A percentile compares a stretch with the other conserved stretches of the same genome.
These are phyloP conservation scores for Meghimatium bilineatum DNA, from an alignment of 2,888 invertebrate species.

Conservation along the genomic window DNA sequence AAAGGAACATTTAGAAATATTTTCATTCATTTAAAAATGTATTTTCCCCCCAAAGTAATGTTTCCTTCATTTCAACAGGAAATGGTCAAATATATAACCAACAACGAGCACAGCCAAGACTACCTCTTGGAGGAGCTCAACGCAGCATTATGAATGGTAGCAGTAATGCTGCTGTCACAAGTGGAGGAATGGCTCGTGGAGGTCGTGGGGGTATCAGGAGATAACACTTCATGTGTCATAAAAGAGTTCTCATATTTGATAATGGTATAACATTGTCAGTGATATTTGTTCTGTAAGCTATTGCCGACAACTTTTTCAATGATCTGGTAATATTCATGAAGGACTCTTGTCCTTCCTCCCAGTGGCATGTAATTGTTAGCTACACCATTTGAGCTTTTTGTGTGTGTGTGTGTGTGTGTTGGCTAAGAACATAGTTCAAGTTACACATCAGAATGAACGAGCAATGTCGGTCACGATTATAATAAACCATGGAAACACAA, in stretches of 20 bases:
- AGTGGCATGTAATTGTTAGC: neutral
- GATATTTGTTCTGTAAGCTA: neutral
- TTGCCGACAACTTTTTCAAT: neutral
- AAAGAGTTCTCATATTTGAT: neutral
- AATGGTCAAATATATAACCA: slow-evolving; percentile 48
- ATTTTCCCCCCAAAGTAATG: no score
- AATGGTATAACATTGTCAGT: neutral
- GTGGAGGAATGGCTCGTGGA: slow-evolving; percentile 7
- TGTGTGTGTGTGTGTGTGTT: no score
- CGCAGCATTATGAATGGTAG: slow-evolving; percentile 41
- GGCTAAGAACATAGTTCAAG: no score
- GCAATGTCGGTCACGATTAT: no score
- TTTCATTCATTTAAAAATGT: no score
- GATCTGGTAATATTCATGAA: no score
- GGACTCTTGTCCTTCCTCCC: neutral
- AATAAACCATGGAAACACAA: no score
- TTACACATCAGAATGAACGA: no score
- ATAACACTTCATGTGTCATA: slow-evolving; percentile 19
- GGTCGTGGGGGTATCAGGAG: slow-evolving; percentile 43
- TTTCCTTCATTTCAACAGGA: slow-evolving; percentile 19
- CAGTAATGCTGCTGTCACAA: slow-evolving; percentile 11
- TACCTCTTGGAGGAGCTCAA: slow-evolving; percentile 24
- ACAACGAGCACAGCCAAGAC: slow-evolving; percentile 39
- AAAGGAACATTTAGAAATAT: no score
- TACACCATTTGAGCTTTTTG: no score